These are phyloP conservation scores for Zapus hudsonius DNA, from an alignment of 2,113 vertebrate species.

Conservation along the genomic window DNA sequence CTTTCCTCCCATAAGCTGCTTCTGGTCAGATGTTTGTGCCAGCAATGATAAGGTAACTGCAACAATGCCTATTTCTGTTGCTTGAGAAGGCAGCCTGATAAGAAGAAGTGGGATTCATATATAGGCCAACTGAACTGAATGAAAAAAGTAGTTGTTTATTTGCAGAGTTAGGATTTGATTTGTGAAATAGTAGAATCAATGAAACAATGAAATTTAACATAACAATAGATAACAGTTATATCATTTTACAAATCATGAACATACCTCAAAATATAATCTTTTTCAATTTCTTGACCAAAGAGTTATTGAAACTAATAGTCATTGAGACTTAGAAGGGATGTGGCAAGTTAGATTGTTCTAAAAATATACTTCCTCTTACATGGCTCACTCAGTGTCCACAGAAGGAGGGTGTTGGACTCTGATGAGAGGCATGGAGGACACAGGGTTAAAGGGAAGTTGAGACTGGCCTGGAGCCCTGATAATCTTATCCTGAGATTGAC, in stretches of 20 bases:
- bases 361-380: not conserved
- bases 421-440: no score
- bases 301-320: not conserved
- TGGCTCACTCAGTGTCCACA: not conserved
- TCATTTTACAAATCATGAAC: not conserved
- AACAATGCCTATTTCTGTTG: not conserved
- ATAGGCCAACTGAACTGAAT: not conserved
- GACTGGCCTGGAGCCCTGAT: no score
- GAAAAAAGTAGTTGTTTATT: not conserved
- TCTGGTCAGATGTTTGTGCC: no score
- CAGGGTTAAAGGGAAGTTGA: no score
- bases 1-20: no score
- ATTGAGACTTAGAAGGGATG: not conserved
- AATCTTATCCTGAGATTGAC: no score
- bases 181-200: not conserved
- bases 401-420: no score
- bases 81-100: not conserved
- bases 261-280: not conserved
- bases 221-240: not conserved
- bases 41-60: no score
- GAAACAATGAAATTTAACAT: not conserved
- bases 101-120: not conserved
- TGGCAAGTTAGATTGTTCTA: not conserved
- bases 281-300: not conserved
- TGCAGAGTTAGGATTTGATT: not conserved